phyloP scores from a whole-genome alignment of 1,140 invertebrate genomes.

The Eumeta japonica region DNA sequence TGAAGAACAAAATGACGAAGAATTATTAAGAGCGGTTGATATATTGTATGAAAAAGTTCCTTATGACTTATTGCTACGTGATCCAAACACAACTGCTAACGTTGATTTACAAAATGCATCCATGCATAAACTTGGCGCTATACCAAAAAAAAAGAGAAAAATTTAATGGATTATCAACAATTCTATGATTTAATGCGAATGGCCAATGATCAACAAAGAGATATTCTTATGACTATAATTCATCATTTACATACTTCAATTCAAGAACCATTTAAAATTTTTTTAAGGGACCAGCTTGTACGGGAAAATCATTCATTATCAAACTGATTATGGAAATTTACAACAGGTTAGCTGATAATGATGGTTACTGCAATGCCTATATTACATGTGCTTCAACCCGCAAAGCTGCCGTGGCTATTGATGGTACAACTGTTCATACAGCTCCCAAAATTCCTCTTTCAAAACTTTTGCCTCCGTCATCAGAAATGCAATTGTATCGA shows the following conservation, averaged over 20 bases:
- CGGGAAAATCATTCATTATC: constrained; percentile 18
- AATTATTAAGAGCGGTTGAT: no score
- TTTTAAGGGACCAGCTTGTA: constrained; percentile 7
- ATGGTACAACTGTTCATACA: constrained; percentile 29
- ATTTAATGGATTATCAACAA: not conserved
- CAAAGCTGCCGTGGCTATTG: constrained; percentile 32
- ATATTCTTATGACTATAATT: not conserved
- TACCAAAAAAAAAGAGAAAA: not conserved
- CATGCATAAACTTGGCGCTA: not conserved
- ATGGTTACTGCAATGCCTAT: constrained; percentile 22
- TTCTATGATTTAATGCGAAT: not conserved
- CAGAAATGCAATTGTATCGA: constrained; percentile 13
- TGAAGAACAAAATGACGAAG: not conserved
- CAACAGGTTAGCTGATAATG: constrained; percentile 11
- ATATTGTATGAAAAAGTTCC: not conserved
- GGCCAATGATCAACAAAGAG: not conserved
- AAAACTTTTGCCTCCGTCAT: constrained; percentile 11
- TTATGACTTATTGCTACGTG: not conserved
- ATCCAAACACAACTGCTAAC: not conserved
- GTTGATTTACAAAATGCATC: not conserved
- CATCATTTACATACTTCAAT: no score
- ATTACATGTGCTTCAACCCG: constrained; percentile 34
- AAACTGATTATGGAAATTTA: constrained; percentile 28
- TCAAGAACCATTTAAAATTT: constrained; percentile 13
- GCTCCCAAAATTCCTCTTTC: constrained; percentile 17